A percentile compares a stretch with the other conserved stretches of the same genome.
Conservation (phyloP, 2,888 invertebrate species). For the Campoletis raptor region DNA sequence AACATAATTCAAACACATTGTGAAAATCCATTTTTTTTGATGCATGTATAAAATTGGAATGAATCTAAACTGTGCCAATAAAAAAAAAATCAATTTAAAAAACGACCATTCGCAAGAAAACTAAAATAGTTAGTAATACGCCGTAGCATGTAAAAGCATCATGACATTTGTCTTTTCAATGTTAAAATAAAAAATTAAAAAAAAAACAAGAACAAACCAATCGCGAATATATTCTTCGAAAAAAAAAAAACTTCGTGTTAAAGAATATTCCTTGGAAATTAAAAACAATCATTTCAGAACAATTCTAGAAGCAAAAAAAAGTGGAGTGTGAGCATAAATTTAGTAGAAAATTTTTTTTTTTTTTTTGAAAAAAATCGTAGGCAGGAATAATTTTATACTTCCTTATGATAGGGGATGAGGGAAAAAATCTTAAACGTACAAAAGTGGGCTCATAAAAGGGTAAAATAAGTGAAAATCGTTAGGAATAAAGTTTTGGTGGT, state of each 20-base stretch:
- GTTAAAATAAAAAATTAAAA: background rate
- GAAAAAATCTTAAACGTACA: background rate
- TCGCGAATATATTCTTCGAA: background rate
- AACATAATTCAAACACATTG: background rate
- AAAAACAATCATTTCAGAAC: background rate
- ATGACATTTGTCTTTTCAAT: constrained; percentile 72
- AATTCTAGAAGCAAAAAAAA: background rate
- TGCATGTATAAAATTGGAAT: constrained; percentile 27
- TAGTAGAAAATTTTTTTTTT: background rate
- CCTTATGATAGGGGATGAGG: background rate
- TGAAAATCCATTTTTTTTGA: constrained; percentile 34
- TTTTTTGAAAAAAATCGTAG: background rate
- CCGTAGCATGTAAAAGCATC: constrained; percentile 78
- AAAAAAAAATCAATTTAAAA: constrained; percentile 19
- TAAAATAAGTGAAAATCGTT: background rate
- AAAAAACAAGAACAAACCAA: background rate
- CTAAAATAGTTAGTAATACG: constrained; percentile 66
- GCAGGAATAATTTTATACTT: background rate
- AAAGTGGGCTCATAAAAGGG: background rate
- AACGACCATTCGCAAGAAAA: constrained; percentile 27
- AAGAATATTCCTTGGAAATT: background rate
- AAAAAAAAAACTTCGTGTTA: background rate
- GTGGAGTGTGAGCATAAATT: background rate
- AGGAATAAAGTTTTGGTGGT: background rate
- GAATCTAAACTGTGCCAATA: constrained; percentile 30